phyloP scores from a whole-genome alignment of 2,888 invertebrate genomes.

The Heliconius ethilla region DNA sequence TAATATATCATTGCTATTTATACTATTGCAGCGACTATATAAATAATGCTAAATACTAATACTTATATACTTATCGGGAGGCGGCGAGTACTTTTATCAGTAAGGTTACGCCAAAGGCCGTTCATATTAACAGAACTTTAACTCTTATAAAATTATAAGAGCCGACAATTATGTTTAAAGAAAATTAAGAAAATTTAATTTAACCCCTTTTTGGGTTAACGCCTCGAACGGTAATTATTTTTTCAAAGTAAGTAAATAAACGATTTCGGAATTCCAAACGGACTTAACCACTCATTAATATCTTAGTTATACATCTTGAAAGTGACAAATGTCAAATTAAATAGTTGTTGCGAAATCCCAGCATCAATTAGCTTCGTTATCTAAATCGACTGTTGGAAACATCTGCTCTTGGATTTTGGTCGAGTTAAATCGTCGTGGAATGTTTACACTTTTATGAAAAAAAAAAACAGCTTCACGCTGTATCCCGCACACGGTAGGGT shows the following conservation, averaged over 20 bases:
- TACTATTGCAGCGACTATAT: constrained; percentile 34
- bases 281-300: background rate
- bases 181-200: constrained; percentile 7
- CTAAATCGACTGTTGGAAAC: constrained; percentile 47
- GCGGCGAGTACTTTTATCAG: constrained; percentile 42
- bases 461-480: no score
- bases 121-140: constrained; percentile 22
- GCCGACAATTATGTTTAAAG: constrained; percentile 25
- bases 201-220: constrained; percentile 35
- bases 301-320: background rate
- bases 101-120: constrained; percentile 42
- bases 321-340: constrained; percentile 30
- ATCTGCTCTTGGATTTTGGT: constrained; percentile 42
- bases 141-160: no score
- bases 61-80: constrained; percentile 35
- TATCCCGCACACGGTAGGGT: no score
- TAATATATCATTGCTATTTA: constrained; percentile 38
- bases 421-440: constrained; percentile 34
- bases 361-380: constrained; percentile 51
- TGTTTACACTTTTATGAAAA: constrained; percentile 3
- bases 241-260: no score
- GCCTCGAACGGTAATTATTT: constrained; percentile 20
- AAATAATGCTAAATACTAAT: constrained; percentile 28
- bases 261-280: no score
- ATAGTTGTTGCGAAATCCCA: constrained; percentile 28